These are phyloP conservation scores for Megamerina dolium DNA, from an alignment of 2,888 invertebrate genomes.

Conservation along the genomic window DNA sequence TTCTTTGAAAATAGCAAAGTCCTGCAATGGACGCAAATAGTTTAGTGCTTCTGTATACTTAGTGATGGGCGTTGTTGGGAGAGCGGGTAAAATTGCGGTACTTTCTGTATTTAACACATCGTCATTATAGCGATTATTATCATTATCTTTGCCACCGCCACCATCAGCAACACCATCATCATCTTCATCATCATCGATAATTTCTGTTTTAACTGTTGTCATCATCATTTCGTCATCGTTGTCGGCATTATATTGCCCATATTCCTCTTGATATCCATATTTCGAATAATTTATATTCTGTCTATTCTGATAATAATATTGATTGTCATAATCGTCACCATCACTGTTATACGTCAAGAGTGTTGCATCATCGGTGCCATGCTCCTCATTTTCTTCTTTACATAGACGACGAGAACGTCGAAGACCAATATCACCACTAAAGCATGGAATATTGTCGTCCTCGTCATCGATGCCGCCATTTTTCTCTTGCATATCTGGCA, in stretches of 20 bases:
- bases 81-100: too few species aligned
- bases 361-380: slow-evolving; percentile 1
- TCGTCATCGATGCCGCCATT: slow-evolving; percentile 3
- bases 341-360: too few species aligned
- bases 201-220: slow-evolving; percentile 10
- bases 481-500: slow-evolving; percentile 15
- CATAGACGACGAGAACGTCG: too few species aligned
- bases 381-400: background rate
- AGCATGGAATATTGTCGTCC: too few species aligned
- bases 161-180: slow-evolving; percentile 4
- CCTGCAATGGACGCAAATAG: slow-evolving; percentile 24
- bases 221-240: slow-evolving; percentile 11
- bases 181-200: slow-evolving; percentile 12
- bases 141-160: slow-evolving; percentile 18
- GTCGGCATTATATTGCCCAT: slow-evolving; percentile 4
- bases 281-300: too few species aligned
- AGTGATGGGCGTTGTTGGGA: too few species aligned
- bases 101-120: too few species aligned
- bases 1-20: slow-evolving; percentile 26
- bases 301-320: too few species aligned
- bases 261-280: slow-evolving; percentile 6
- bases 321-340: too few species aligned
- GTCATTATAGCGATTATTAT: too few species aligned
- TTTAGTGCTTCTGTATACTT: slow-evolving; percentile 20
- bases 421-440: too few species aligned